Percentiles rank a stretch among this genome's conserved stretches.
These are phyloP conservation scores for Parazoanthus atlanticus DNA, from an alignment of 92 coral and sea anemone species.

Conservation along the genomic window DNA sequence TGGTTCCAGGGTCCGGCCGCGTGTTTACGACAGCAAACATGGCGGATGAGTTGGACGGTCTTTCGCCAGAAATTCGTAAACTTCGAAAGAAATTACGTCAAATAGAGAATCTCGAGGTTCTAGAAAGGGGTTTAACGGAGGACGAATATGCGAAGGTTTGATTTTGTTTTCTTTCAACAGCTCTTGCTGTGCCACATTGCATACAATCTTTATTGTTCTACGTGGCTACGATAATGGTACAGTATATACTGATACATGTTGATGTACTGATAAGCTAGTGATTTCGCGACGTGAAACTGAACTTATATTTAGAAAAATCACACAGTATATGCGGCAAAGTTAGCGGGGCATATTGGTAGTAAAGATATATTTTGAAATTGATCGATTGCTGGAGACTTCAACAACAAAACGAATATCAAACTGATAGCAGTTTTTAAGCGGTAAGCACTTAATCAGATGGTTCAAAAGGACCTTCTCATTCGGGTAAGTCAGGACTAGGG, in stretches of 20 bases:
- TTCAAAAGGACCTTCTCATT: too few relatives aligned
- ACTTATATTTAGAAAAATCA: not conserved
- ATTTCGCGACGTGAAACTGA: not conserved
- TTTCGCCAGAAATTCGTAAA: constrained; percentile 72
- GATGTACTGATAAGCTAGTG: too few relatives aligned
- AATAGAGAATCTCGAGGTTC: constrained; percentile 82
- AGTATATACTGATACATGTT: too few relatives aligned
- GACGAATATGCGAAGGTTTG: constrained; percentile 82
- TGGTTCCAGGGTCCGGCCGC: constrained; percentile 32
- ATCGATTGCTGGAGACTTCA: too few relatives aligned
- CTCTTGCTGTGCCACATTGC: too few relatives aligned
- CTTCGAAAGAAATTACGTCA: constrained; percentile 95
- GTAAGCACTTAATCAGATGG: too few relatives aligned
- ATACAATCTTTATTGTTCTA: not conserved
- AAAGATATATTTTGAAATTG: too few relatives aligned
- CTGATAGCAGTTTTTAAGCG: too few relatives aligned
- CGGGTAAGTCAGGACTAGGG: too few relatives aligned
- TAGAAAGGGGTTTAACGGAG: constrained; percentile 86
- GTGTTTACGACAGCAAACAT: not conserved
- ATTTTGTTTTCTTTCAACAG: not conserved
- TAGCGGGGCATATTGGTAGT: too few relatives aligned
- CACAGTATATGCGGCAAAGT: too few relatives aligned
- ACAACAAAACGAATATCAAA: too few relatives aligned
- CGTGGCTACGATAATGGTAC: not conserved
- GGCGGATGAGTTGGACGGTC: constrained; percentile 20